A percentile compares a stretch with the other conserved stretches of the same genome.
Conservation (phyloP, 2,888 invertebrate species). For the Drosophila falleni region DNA sequence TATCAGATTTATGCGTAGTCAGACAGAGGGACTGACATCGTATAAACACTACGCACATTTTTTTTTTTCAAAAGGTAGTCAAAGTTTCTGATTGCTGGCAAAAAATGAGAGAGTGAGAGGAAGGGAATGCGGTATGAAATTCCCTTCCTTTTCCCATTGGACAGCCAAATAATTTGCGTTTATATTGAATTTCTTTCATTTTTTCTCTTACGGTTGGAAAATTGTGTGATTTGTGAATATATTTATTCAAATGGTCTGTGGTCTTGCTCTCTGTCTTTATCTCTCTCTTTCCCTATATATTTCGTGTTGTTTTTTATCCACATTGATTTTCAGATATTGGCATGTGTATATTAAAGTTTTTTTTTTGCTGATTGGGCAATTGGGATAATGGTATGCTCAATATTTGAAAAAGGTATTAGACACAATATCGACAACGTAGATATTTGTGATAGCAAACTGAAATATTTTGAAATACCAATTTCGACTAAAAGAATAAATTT, state of each 20-base stretch:
- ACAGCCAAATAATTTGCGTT: slow-evolving; percentile 70
- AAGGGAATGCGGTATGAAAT: neutral
- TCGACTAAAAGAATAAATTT: neutral
- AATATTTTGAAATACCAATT: neutral
- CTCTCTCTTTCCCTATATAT: neutral
- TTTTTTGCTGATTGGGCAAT: slow-evolving; percentile 21
- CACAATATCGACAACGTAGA: neutral
- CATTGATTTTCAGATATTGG: slow-evolving; percentile 53
- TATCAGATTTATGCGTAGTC: slow-evolving; percentile 45
- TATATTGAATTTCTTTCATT: slow-evolving; percentile 63
- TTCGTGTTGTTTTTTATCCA: slow-evolving; percentile 18
- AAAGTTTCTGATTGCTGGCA: slow-evolving; percentile 22
- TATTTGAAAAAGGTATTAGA: neutral
- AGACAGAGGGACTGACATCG: slow-evolving; percentile 12
- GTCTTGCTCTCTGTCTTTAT: neutral
- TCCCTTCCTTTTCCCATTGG: slow-evolving; percentile 19
- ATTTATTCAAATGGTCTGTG: slow-evolving; percentile 64
- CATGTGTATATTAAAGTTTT: slow-evolving; percentile 10
- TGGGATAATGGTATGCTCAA: slow-evolving; percentile 1
- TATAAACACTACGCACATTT: slow-evolving; percentile 31
- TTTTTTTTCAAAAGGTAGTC: slow-evolving; percentile 25
- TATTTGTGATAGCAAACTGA: neutral
- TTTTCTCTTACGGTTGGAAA: slow-evolving; percentile 31
- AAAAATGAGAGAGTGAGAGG: neutral
- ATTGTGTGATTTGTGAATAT: slow-evolving; percentile 67